These are phyloP conservation scores for Bostrychus sinensis DNA, from an alignment of 2,113 vertebrate genomes.

Conservation along the genomic window DNA sequence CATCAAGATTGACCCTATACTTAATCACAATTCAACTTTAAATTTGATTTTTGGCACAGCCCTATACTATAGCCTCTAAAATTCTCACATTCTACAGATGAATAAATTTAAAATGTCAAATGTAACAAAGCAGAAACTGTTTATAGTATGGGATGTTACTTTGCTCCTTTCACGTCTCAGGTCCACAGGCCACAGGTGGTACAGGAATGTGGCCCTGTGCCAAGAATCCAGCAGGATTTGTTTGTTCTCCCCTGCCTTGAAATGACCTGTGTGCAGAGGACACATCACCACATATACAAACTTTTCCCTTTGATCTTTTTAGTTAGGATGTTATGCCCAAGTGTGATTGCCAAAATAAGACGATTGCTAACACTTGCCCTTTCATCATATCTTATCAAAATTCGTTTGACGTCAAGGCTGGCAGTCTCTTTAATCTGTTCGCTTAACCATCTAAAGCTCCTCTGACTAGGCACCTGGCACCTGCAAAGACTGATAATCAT, in stretches of 20 bases:
- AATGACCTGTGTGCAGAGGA: conserved; percentile 25
- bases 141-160: conserved; percentile 10
- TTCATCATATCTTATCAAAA: conserved; percentile 25
- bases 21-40: no score
- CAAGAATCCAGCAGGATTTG: conserved; percentile 25
- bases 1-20: no score
- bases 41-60: neutral
- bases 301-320: conserved; percentile 22
- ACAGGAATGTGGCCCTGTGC: conserved; percentile 39
- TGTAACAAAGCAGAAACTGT: conserved; percentile 2
- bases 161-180: neutral
- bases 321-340: neutral
- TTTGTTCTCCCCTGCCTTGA: conserved; percentile 24
- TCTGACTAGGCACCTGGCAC: conserved; percentile 1
- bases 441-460: conserved; percentile 1
- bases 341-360: conserved; percentile 9
- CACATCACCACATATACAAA: conserved; percentile 24
- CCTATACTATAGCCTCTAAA: no score
- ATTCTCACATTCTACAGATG: no score
- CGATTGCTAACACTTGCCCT: conserved; percentile 6
- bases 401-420: neutral
- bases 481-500: conserved; percentile 16
- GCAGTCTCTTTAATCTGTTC: conserved; percentile 20
- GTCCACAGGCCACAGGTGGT: conserved; percentile 33
- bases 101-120: neutral